Percentiles rank a stretch among this genome's conserved stretches.
phyloP scores from a whole-genome alignment of 2,888 invertebrate genomes.

The Cosmia pyralina region DNA sequence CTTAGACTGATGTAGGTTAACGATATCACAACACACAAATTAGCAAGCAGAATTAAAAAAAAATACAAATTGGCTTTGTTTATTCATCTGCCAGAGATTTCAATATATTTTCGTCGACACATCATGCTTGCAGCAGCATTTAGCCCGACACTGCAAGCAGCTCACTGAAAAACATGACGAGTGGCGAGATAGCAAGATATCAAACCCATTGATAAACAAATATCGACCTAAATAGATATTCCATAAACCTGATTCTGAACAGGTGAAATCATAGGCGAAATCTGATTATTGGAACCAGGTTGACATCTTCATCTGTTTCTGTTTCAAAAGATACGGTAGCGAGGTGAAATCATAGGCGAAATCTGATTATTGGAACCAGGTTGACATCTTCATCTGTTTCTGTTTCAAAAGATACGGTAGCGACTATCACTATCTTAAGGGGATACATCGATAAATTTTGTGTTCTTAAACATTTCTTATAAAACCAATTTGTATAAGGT shows the following conservation, averaged over 20 bases:
- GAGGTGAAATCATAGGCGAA: constrained; percentile 3
- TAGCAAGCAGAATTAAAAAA: neutral
- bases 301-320: constrained; percentile 23
- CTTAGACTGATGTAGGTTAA: neutral
- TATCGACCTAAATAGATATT: constrained; percentile 27
- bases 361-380: constrained; percentile 20
- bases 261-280: neutral
- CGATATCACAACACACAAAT: constrained; percentile 2
- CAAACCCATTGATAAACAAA: constrained; percentile 26
- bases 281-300: constrained; percentile 22
- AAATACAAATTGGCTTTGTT: neutral
- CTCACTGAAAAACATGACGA: neutral
- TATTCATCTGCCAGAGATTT: neutral
- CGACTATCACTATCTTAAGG: constrained; percentile 14
- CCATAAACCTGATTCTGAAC: neutral
- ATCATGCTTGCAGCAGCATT: neutral
- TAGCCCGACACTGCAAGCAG: neutral
- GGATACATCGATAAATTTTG: too few relatives aligned
- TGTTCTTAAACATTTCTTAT: too few relatives aligned
- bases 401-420: constrained; percentile 22
- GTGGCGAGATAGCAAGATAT: constrained; percentile 18
- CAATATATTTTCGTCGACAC: neutral
- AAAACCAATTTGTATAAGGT: too few relatives aligned
- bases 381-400: constrained; percentile 24
- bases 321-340: constrained; percentile 22